Evolutionary conservation across 1,140 invertebrate species (phyloP).

Genomic region (Chrysopa pallens): DNA sequence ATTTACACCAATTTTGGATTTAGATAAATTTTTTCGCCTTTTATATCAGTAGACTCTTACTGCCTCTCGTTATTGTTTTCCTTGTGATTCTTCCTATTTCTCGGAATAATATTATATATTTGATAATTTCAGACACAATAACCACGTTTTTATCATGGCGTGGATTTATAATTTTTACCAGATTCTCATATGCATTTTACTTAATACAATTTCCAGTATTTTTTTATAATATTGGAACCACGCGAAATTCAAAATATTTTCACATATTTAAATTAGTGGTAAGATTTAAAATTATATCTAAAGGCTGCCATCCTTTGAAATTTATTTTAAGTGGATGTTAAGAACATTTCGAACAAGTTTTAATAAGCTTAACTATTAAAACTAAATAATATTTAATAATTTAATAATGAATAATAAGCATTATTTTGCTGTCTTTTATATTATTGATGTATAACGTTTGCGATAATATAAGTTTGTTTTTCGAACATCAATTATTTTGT

Average conservation of each 20-base stretch:
- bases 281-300: constrained; percentile 11
- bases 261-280: constrained; percentile 32
- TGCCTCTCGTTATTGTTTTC: too few relatives aligned
- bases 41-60: background rate
- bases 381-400: too few relatives aligned
- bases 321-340: too few relatives aligned
- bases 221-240: constrained; percentile 42
- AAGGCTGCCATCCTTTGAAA: too few relatives aligned
- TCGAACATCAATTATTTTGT: too few relatives aligned
- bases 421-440: too few relatives aligned
- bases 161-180: constrained; percentile 39
- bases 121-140: constrained; percentile 23
- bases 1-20: background rate
- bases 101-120: background rate
- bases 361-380: too few relatives aligned
- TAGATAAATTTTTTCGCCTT: background rate
- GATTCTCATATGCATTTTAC: constrained; percentile 44
- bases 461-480: too few relatives aligned
- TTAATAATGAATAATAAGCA: too few relatives aligned
- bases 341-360: too few relatives aligned
- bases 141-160: constrained; percentile 33
- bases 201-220: constrained; percentile 48
- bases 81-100: too few relatives aligned
- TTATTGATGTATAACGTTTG: too few relatives aligned
- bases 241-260: constrained; percentile 29